Evolutionary conservation across 2,113 vertebrate species (phyloP), one percentile per base, ranked within the genome.

Genomic region (Ahaetulla prasina): DNA sequence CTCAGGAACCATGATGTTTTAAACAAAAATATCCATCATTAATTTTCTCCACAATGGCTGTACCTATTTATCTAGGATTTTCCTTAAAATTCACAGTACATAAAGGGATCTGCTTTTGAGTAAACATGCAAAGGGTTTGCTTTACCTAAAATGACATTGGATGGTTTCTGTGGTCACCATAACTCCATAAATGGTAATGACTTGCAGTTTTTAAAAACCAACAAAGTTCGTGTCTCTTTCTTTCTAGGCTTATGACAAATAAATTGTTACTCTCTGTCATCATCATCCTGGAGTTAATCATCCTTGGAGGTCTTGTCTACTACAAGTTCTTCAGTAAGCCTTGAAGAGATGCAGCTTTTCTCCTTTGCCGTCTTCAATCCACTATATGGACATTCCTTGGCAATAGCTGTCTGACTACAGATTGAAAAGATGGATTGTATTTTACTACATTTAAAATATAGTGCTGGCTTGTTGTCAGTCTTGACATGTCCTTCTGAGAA

Each of bases 261-360:
- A 99, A 99, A 96, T 95, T 99, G 95, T 96, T 99, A 50, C 97
- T 99, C 87, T 98, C 95, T 6, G 94, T 99, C 47, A 97, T 99
- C 96, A 99, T 99, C 96, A 53, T 99, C 87, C 97, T 99, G 97
- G 99, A 99, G 94, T 14, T 99, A 49, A 98, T 95, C 94, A 98
- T 99, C 95, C 97, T 99, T 63, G 99, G 97, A n/a, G 98, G 98
- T 1, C 97, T 99, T 87, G 95, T 99, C 87, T 99, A 99, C 96
- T 97, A 99, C 92, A 99, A 98, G 96, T 99, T 99, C 97, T 99
- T 99, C 92, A 96, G 43, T 98, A 96, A 98, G 85, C 49, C 68
- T 93, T 85, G 43, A 2, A 43, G 80, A 91, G 74, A 2, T 25
- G 94, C 92, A 93, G 91, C 87, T 91, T 43, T 23, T 92, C 95